Evolutionary conservation across 2,888 invertebrate species (phyloP), one percentile per base, ranked within the genome.

Genomic region (Andrena bucephala): DNA sequence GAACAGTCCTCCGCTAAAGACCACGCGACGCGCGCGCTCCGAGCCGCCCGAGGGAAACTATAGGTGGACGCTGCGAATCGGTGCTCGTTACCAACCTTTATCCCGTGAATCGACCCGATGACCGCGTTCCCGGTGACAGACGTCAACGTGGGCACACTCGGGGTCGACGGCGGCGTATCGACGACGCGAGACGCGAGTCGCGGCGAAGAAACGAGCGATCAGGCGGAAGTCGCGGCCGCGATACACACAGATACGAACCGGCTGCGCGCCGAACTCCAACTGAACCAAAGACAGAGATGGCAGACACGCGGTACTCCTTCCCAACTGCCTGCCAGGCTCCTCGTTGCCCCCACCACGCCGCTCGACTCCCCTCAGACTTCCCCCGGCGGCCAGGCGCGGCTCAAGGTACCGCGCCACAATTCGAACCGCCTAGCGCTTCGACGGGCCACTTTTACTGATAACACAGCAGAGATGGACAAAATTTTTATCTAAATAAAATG

Each of bases 231-330:
- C 78, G 81, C 76, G 71, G 42, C 42, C 82, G 71, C 81, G 74
- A 54, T 60, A 78, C 76, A 75, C 79, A 70, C 78, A 69, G 85
- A 85, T 85, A 88, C 89, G 85, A 88, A 91, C 90, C 91, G 90
- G 89, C 89, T 84, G 91, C 92, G 88, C 90, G 92, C 89, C 91
- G 90, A 92, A 90, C 91, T 90, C 90, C 85, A 88, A 92, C 91
- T 91, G 85, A 90, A 86, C 89, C 65, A 79, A 88, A 86, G 88
- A 90, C 88, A 88, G 88, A 89, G 89, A 86, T 80, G 88, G 89
- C 83, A 88, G 85, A 89, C 87, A 87, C 89, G 84, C 88, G 86
- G 86, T 85, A 71, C 84, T 70, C 83, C 75, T 77, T 75, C 81
- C 84, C 74, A 69, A 70, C 74, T 52, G 73, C 81, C 72, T 72